Percentiles rank a stretch among this genome's conserved stretches.
phyloP scores from a whole-genome alignment of 1,140 invertebrate genomes.

The Nasonia giraulti region DNA sequence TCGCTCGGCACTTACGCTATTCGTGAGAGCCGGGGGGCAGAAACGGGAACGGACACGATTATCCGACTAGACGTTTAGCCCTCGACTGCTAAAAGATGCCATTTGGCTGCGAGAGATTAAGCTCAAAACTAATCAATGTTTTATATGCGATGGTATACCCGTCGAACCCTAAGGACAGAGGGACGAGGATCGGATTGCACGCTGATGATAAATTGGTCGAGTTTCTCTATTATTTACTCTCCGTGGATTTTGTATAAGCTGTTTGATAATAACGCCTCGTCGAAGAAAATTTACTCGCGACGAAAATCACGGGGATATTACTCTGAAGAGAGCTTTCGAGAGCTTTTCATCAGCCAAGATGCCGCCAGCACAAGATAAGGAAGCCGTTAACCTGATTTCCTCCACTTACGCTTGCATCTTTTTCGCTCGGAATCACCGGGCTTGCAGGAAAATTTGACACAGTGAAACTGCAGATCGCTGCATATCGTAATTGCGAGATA shows the following conservation, averaged over 20 bases:
- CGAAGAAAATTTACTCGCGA: no score
- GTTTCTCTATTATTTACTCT: no score
- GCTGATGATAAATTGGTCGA: not conserved
- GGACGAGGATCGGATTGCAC: not conserved
- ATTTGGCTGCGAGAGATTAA: not conserved
- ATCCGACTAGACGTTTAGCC: not conserved
- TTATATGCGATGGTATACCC: not conserved
- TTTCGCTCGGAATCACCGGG: no score
- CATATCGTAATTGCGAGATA: no score
- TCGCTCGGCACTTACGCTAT: not conserved
- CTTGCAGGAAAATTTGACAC: no score
- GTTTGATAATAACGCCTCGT: no score
- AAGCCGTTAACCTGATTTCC: not conserved
- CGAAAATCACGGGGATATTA: not conserved
- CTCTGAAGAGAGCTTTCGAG: not conserved
- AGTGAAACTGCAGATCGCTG: no score
- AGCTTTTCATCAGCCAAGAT: not conserved
- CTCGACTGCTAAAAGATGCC: not conserved
- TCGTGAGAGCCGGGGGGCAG: not conserved
- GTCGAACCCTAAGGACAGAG: not conserved
- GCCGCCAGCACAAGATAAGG: not conserved
- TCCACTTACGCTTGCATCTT: not conserved
- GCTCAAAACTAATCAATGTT: not conserved
- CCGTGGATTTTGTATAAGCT: no score
- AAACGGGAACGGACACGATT: not conserved